phyloP scores from a whole-genome alignment of 2,797 vertebrate species.

The Trachops cirrhosus region DNA sequence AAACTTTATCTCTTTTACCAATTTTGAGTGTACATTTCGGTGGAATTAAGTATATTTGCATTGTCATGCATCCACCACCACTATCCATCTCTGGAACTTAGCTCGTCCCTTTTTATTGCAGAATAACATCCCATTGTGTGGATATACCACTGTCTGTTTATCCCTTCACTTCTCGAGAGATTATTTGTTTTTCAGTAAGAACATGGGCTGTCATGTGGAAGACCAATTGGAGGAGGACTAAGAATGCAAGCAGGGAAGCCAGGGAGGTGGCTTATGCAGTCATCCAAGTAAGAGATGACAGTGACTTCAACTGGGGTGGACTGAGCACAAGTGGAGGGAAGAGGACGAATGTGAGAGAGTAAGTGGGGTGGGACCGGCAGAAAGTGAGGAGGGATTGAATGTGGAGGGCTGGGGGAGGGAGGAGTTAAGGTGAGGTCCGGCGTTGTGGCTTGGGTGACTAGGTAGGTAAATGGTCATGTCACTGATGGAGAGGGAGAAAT shows the following conservation, averaged over 20 bases:
- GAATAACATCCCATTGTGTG: not conserved
- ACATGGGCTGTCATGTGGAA: not conserved
- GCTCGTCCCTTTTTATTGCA: not conserved
- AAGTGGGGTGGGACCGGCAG: not conserved
- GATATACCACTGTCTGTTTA: not conserved
- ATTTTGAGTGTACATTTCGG: not conserved
- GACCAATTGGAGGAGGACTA: not conserved
- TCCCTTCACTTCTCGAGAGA: not conserved
- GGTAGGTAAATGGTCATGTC: not conserved
- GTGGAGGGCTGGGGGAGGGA: not conserved
- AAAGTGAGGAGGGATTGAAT: not conserved
- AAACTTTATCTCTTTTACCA: not conserved
- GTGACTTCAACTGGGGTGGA: not conserved
- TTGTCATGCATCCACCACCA: not conserved
- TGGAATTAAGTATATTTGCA: not conserved
- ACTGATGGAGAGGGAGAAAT: not conserved
- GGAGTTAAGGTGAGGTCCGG: not conserved
- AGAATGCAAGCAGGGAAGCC: not conserved
- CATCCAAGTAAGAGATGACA: not conserved
- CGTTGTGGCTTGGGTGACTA: not conserved
- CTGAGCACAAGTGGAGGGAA: not conserved
- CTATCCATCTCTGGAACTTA: not conserved
- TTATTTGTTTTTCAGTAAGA: conserved; percentile 8
- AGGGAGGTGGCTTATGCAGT: not conserved
- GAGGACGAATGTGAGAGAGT: not conserved